Percentiles rank a stretch among this genome's conserved stretches.
Conservation (phyloP, 2,113 vertebrate genomes). For the Carassius gibelio region DNA sequence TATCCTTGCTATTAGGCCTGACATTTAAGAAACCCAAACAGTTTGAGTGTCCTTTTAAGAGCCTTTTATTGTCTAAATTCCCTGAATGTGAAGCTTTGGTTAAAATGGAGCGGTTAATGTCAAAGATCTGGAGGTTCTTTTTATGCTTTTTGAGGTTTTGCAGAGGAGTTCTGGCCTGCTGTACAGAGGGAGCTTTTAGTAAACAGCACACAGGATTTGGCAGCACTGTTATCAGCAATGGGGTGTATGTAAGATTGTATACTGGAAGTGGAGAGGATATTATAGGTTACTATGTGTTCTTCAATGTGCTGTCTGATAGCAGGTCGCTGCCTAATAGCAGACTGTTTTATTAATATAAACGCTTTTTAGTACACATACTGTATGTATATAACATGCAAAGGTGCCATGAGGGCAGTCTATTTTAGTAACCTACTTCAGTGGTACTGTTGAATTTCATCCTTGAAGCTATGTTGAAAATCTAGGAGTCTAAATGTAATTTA, state of each 20-base stretch:
- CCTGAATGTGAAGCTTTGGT: conserved; percentile 69
- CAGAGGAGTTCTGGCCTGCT: conserved; percentile 38
- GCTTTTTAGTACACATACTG: not conserved
- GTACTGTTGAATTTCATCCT: not conserved
- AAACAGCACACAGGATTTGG: conserved; percentile 44
- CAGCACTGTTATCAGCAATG: conserved; percentile 32
- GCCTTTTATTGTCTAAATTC: conserved; percentile 79
- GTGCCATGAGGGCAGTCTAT: not conserved
- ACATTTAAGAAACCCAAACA: conserved; percentile 72
- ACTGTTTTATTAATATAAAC: not conserved
- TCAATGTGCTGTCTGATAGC: conserved; percentile 1
- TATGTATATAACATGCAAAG: not conserved
- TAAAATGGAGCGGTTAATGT: conserved; percentile 56
- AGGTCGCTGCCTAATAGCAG: conserved; percentile 8
- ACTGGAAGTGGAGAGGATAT: conserved; percentile 22
- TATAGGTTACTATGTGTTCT: conserved; percentile 24
- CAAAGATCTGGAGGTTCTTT: conserved; percentile 1
- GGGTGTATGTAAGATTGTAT: conserved; percentile 45
- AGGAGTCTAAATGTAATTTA: not conserved
- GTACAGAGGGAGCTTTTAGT: conserved; percentile 31
- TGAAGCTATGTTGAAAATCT: not conserved
- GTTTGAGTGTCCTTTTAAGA: conserved; percentile 74
- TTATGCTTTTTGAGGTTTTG: conserved; percentile 33
- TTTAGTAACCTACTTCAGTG: not conserved
- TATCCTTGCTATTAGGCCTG: conserved; percentile 66